Evolutionary conservation across 2,888 invertebrate genomes (phyloP).

Genomic region (Gerris lacustris): DNA sequence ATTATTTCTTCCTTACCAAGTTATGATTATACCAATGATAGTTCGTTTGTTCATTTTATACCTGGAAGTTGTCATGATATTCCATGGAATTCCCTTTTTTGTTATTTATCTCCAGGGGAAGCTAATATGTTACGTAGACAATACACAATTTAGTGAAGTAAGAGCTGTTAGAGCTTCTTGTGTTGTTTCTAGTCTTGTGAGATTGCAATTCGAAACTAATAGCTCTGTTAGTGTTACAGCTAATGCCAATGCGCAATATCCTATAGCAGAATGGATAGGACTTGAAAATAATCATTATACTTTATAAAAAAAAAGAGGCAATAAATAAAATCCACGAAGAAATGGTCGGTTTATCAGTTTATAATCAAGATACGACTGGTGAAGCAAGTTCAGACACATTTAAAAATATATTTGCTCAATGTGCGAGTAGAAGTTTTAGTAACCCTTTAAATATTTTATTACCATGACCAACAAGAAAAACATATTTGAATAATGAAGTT

Average conservation of each 20-base stretch:
- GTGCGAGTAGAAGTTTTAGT: neutral
- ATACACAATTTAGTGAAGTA: slow-evolving; percentile 11
- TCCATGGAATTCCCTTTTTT: slow-evolving; percentile 15
- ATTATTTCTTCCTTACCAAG: neutral
- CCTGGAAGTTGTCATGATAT: slow-evolving; percentile 11
- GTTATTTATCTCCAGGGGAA: slow-evolving; percentile 10
- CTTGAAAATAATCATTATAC: slow-evolving; percentile 11
- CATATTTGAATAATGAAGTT: neutral
- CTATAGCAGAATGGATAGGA: neutral
- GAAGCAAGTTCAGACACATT: neutral
- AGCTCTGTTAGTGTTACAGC: slow-evolving; percentile 4
- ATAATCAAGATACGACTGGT: neutral
- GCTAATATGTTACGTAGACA: slow-evolving; percentile 2
- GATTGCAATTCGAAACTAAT: slow-evolving; percentile 15
- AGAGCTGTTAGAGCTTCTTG: slow-evolving; percentile 1
- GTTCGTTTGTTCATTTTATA: neutral
- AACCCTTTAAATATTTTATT: neutral
- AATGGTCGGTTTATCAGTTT: neutral
- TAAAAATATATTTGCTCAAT: neutral
- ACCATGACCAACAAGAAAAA: neutral
- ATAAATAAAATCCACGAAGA: neutral
- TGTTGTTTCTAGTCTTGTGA: neutral
- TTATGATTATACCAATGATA: neutral
- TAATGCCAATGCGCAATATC: slow-evolving; percentile 14
- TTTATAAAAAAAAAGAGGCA: neutral